Evolutionary conservation across 2,888 invertebrate genomes (phyloP), one percentile per base, ranked within the genome.

Genomic region (Gonocerus acuteangulatus): DNA sequence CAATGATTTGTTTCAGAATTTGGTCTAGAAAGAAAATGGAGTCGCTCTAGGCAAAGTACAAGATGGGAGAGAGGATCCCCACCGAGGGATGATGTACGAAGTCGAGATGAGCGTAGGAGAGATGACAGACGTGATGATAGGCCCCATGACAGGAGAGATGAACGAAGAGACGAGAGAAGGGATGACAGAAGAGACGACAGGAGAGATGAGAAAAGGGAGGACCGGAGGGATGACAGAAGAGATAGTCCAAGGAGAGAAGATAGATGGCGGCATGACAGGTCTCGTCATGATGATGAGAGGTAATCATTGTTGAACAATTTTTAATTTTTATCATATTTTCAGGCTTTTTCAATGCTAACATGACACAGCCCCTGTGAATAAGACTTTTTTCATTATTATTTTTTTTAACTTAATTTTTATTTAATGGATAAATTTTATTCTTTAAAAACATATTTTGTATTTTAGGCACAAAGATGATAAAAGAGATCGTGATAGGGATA

Each of bases 401-500:
- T n/a, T n/a, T n/a, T n/a, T n/a, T n/a, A n/a, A n/a, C n/a, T n/a
- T n/a, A n/a, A n/a, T n/a, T n/a, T n/a, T n/a, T n/a, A n/a, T n/a
- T n/a, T n/a, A n/a, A n/a, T n/a, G n/a, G n/a, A n/a, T n/a, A n/a
- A n/a, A n/a, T n/a, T n/a, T n/a, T n/a, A n/a, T n/a, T n/a, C n/a
- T n/a, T n/a, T n/a, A n/a, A n/a, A n/a, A n/a, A n/a, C n/a, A n/a
- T n/a, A n/a, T n/a, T n/a, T n/a, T n/a, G n/a, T n/a, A n/a, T 47
- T 18, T 1, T 59, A 69, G 21, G 32, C 66, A 66, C 63, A 64
- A 66, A 51, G 69, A 69, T 58, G 66, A 68, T 62, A 65, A 64
- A 39, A 39, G 39, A 39, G 39, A 48, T 18, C 44, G 34, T 16
- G 47, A 48, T 7, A 54, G 61, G 9, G 23, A 57, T 21, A 23